Percentiles rank a stretch among this genome's conserved stretches.
Conservation (phyloP, 2,113 vertebrate species). For the Romanogobio albipinnatus region DNA sequence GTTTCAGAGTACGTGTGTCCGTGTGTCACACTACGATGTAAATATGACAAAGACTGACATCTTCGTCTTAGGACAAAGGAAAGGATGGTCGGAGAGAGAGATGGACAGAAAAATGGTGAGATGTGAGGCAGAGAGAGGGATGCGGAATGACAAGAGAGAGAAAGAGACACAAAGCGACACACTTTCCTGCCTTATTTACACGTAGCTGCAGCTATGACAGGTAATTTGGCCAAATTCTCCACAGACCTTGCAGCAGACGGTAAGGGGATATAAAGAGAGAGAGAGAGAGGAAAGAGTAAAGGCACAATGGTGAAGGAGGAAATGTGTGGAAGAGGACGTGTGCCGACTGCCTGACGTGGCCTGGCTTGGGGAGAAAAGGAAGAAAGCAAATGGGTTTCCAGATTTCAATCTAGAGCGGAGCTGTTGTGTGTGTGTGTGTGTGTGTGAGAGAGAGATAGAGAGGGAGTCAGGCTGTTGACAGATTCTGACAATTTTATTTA, state of each 20-base stretch:
- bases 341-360: constrained; percentile 69
- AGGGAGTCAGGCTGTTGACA: constrained; percentile 66
- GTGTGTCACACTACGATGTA: constrained; percentile 52
- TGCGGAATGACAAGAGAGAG: constrained; percentile 40
- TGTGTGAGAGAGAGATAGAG: neutral
- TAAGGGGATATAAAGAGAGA: constrained; percentile 70
- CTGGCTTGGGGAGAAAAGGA: constrained; percentile 63
- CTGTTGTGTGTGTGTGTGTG: constrained; percentile 39
- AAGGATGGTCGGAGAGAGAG: constrained; percentile 36
- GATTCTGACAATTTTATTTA: constrained; percentile 77
- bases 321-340: constrained; percentile 60
- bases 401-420: constrained; percentile 73
- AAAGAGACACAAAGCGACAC: constrained; percentile 62
- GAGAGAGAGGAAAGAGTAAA: constrained; percentile 41
- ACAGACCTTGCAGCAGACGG: constrained; percentile 74
- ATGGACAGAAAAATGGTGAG: constrained; percentile 32
- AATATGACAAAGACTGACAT: constrained; percentile 53
- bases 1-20: constrained; percentile 63
- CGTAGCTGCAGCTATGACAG: constrained; percentile 79
- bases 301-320: constrained; percentile 30
- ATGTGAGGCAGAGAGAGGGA: neutral
- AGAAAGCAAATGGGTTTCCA: constrained; percentile 73
- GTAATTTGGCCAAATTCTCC: constrained; percentile 82
- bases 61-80: constrained; percentile 39
- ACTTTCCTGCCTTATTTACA: constrained; percentile 79